Evolutionary conservation across 2,797 vertebrate species (phyloP).

Genomic region (Poeciliopsis infans): DNA sequence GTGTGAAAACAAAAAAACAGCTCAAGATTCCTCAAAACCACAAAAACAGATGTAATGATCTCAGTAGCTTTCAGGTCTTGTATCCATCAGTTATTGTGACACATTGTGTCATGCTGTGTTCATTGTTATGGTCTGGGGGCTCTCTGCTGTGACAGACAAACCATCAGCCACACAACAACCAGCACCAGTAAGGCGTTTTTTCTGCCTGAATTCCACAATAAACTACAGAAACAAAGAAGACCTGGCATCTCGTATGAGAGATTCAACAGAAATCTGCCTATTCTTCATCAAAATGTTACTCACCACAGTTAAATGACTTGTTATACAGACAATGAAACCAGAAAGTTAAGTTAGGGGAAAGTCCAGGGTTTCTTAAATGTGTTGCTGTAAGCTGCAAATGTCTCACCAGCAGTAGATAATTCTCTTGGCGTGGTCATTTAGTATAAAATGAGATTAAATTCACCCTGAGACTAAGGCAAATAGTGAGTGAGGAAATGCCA

Average conservation of each 20-base stretch:
- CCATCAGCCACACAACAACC: slow-evolving; percentile 46
- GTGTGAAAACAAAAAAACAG: slow-evolving; percentile 56
- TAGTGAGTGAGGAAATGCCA: not conserved
- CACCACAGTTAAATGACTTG: slow-evolving; percentile 8
- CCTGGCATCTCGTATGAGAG: slow-evolving; percentile 22
- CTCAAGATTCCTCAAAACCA: slow-evolving; percentile 56
- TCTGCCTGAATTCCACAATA: slow-evolving; percentile 33
- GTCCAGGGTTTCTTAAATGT: not conserved
- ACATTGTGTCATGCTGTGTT: slow-evolving; percentile 57
- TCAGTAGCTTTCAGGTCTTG: slow-evolving; percentile 61
- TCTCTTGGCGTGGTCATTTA: not conserved
- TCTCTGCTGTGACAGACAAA: slow-evolving; percentile 53
- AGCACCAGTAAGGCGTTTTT: slow-evolving; percentile 40
- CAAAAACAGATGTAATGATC: slow-evolving; percentile 55
- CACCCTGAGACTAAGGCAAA: not conserved
- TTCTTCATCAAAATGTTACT: slow-evolving; percentile 16
- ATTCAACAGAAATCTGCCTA: slow-evolving; percentile 9
- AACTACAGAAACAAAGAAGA: slow-evolving; percentile 37
- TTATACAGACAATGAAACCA: not conserved
- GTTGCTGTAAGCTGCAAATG: not conserved
- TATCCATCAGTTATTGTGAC: slow-evolving; percentile 68
- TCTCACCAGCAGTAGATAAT: not conserved
- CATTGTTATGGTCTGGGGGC: slow-evolving; percentile 56
- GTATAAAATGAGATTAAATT: not conserved
- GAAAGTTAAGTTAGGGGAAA: not conserved